A percentile compares a stretch with the other conserved stretches of the same genome.
Evolutionary conservation across 2,113 vertebrate species (phyloP).

Genomic region (Gavialis gangeticus): DNA sequence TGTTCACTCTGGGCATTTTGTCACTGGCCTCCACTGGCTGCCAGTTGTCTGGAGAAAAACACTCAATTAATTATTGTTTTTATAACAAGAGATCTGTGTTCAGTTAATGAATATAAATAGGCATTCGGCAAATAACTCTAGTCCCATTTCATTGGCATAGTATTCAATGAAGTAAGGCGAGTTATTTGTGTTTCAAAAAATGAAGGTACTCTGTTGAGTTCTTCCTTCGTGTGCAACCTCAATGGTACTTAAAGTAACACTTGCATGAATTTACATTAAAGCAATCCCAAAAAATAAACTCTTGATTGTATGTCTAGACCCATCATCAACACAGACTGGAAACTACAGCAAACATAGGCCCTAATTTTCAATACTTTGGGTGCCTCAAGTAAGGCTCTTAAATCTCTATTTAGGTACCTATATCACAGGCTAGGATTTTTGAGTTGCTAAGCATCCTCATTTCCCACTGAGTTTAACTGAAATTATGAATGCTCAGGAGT

Average conservation of each 20-base stretch:
- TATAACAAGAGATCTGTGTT: background rate
- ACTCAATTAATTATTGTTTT: background rate
- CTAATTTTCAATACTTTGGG: rapidly evolving
- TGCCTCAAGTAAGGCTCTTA: background rate
- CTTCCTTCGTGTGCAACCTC: background rate
- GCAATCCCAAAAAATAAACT: background rate
- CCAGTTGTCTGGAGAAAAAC: background rate
- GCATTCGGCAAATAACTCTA: background rate
- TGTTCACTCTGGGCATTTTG: background rate
- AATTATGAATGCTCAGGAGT: too few species aligned
- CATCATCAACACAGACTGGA: background rate
- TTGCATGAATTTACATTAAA: background rate
- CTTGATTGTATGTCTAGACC: background rate
- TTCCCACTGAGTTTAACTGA: background rate
- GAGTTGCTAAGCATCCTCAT: background rate
- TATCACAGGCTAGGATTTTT: background rate
- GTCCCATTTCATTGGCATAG: background rate
- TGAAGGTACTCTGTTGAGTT: background rate
- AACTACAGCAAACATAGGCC: background rate
- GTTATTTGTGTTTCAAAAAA: background rate
- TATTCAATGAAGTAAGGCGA: background rate
- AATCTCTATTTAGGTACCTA: background rate
- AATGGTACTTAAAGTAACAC: background rate
- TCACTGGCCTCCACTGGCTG: background rate
- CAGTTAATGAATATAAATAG: background rate